Percentiles rank a stretch among this genome's conserved stretches.
Evolutionary conservation across 2,797 vertebrate genomes (phyloP).

Genomic region (Acomys russatus): DNA sequence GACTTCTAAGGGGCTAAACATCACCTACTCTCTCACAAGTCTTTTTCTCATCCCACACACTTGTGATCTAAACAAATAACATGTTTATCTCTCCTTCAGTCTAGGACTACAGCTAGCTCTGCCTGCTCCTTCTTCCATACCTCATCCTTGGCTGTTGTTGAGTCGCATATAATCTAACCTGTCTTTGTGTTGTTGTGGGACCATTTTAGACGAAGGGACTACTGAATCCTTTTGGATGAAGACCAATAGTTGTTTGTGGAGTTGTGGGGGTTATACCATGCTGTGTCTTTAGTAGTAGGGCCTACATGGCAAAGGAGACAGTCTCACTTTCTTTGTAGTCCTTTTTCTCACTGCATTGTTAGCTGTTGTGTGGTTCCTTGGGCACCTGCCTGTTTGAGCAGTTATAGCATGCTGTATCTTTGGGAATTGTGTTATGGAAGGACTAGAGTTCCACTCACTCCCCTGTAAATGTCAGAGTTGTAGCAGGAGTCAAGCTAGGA

Average conservation of each 20-base stretch:
- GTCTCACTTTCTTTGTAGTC: background rate
- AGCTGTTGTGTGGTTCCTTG: conserved; percentile 21
- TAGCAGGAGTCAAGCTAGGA: conserved; percentile 32
- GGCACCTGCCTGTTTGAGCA: background rate
- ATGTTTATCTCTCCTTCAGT: background rate
- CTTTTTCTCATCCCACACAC: no score
- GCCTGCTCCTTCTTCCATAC: background rate
- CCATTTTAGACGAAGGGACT: conserved; percentile 1
- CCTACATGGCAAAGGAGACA: conserved; percentile 1
- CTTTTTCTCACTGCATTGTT: conserved; percentile 10
- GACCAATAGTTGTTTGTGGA: background rate
- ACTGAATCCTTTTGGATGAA: conserved; percentile 41
- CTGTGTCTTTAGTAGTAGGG: background rate
- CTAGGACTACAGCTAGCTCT: conserved; percentile 12
- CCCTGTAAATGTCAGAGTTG: conserved; percentile 26
- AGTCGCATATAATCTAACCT: conserved; percentile 39
- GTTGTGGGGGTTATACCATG: background rate
- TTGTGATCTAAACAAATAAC: no score
- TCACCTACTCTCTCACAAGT: no score
- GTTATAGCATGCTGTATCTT: background rate
- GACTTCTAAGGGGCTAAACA: no score
- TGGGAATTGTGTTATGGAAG: conserved; percentile 45
- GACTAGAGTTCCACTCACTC: background rate
- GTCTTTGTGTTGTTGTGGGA: conserved; percentile 50
- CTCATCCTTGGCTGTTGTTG: conserved; percentile 38